Conservation (phyloP, 2,797 vertebrate genomes). For the Lycodopsis pacificus region DNA sequence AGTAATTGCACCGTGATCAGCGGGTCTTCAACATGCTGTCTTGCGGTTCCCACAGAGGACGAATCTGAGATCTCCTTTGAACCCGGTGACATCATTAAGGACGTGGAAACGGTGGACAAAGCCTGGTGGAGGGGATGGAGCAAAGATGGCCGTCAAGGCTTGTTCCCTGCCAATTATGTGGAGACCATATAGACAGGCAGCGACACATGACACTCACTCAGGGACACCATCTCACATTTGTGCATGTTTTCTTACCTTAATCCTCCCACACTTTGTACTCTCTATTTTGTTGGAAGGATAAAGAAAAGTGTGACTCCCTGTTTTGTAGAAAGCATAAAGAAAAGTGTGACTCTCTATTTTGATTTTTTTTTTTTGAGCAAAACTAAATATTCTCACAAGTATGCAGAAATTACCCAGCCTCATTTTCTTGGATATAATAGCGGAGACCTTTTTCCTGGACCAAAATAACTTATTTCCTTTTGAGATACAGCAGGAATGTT, state of each 20-base stretch:
- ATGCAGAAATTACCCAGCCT: constrained; percentile 69
- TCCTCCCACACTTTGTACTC: constrained; percentile 71
- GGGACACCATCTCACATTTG: constrained; percentile 68
- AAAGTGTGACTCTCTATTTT: constrained; percentile 61
- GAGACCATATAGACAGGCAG: constrained; percentile 81
- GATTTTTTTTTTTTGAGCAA: constrained; percentile 37
- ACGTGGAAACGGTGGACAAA: constrained; percentile 86
- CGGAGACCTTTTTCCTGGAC: constrained; percentile 68
- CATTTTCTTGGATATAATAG: constrained; percentile 67
- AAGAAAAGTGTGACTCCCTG: constrained; percentile 50
- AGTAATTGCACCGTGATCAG: constrained; percentile 72
- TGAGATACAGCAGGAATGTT: constrained; percentile 69
- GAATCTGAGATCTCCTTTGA: constrained; percentile 87
- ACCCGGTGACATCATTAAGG: constrained; percentile 85
- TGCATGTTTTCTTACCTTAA: constrained; percentile 68
- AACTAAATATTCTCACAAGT: constrained; percentile 64
- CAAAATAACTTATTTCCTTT: constrained; percentile 80
- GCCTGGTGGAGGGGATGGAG: constrained; percentile 87
- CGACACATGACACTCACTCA: constrained; percentile 65
- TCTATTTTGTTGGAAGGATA: constrained; percentile 56
- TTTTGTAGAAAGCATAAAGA: constrained; percentile 56
- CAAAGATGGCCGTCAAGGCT: constrained; percentile 86
- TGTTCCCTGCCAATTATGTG: constrained; percentile 87
- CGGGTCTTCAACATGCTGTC: constrained; percentile 69
- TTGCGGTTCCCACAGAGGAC: constrained; percentile 80